Evolutionary conservation across 2,888 invertebrate species (phyloP).

Genomic region (Dascillus cervinus): DNA sequence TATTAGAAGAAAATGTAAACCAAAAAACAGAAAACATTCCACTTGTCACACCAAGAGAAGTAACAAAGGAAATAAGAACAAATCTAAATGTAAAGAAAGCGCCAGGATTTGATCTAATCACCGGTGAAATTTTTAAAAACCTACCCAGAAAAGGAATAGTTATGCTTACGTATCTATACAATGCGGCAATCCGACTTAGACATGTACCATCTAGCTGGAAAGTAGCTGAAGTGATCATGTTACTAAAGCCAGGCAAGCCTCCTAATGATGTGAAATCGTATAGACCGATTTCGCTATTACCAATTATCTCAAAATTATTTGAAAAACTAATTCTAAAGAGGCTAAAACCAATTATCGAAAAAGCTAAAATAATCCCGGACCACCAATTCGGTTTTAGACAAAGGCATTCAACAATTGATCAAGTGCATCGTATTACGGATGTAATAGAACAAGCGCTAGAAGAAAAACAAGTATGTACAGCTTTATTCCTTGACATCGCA

Average conservation of each 20-base stretch:
- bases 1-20: slow-evolving; percentile 6
- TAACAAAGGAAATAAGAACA: slow-evolving; percentile 15
- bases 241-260: slow-evolving; percentile 21
- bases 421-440: slow-evolving; percentile 15
- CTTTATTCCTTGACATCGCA: slow-evolving; percentile 13
- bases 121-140: slow-evolving; percentile 17
- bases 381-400: slow-evolving; percentile 17
- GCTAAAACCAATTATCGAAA: slow-evolving; percentile 11
- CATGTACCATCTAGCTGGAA: slow-evolving; percentile 13
- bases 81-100: slow-evolving; percentile 11
- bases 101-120: slow-evolving; percentile 23
- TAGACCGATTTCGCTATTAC: slow-evolving; percentile 21
- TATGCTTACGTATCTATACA: slow-evolving; percentile 8
- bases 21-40: slow-evolving; percentile 8
- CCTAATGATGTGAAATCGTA: slow-evolving; percentile 17
- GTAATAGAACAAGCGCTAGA: slow-evolving; percentile 11
- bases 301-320: slow-evolving; percentile 21
- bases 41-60: slow-evolving; percentile 9
- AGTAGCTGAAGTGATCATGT: slow-evolving; percentile 22
- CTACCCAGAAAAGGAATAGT: slow-evolving; percentile 11
- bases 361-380: slow-evolving; percentile 11
- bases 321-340: slow-evolving; percentile 20
- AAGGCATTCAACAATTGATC: slow-evolving; percentile 18
- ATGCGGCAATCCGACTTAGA: slow-evolving; percentile 6
- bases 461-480: slow-evolving; percentile 10